Base-by-base conservation (phyloP, 2,113 vertebrate genomes). In the Sylvilagus bachmani region DNA sequence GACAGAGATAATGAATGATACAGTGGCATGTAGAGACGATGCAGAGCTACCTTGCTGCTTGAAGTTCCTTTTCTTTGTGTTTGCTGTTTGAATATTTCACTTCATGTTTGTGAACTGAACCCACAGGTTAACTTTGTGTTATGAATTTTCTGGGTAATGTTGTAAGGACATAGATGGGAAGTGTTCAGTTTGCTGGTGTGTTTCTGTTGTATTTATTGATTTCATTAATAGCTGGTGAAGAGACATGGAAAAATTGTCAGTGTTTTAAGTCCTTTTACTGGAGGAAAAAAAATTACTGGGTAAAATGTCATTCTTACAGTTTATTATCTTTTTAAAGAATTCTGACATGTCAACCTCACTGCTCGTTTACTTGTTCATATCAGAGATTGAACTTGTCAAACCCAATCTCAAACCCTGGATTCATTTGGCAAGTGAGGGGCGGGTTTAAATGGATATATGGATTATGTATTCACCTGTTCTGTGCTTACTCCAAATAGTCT, bases 201-300 rank as follows among this genome's bases (percentile, higher is more conserved):
- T 62, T 80, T 67, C 29, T 73, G 88, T 83, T 94, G 33, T 93
- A 67, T 53, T 97, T 96, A 36, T 49, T 93, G 61, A 90, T 67
- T 93, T 95, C 9, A 58, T 85, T 85, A 81, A 74, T 78, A 87
- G 12, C 84, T 25, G 62, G 33, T 49, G 17, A 92, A 29, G 27
- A 96, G 69, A 70, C 64, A 31, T 71, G 70, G n/a, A 31, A 78
- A 74, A 80, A 55, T 44, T 44, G 36, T 62, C n/a, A 36, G 10
- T 44, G 2, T 82, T 14, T 58, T 14, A 78, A 75, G 14, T 81
- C 33, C 27, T 36, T 84, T 78, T 69, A 31, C 31, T 21, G 4
- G 5, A 67, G 9, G 69, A 75, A 80, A 31, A 38, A 66, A 75
- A 80, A 31, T n/a, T 27, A 36, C n/a, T 58, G 24, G 51, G 22